phyloP scores from a whole-genome alignment of 2,797 vertebrate genomes.

The Ctenopoma kingsleyae region DNA sequence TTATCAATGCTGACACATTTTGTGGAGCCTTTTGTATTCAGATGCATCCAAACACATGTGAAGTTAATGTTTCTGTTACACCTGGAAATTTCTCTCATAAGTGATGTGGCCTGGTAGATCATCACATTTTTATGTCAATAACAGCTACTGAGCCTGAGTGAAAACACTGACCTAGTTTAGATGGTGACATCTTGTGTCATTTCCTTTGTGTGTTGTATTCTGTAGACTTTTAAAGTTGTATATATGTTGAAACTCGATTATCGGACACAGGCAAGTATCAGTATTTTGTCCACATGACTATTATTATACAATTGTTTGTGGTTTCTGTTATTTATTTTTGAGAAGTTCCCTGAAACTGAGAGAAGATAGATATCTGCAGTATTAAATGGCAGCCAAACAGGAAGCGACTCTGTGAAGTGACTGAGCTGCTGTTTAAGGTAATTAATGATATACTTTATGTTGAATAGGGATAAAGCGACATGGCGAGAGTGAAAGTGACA shows the following conservation, averaged over 20 bases:
- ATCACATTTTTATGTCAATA: conserved; percentile 35
- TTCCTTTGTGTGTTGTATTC: conserved; percentile 3
- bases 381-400: conserved; percentile 9
- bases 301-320: conserved; percentile 6
- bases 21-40: background rate
- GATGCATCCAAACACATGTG: background rate
- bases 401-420: conserved; percentile 6
- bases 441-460: conserved; percentile 33
- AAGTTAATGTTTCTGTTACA: background rate
- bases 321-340: conserved; percentile 28
- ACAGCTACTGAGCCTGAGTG: conserved; percentile 20
- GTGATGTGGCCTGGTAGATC: conserved; percentile 1
- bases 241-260: background rate
- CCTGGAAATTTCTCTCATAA: conserved; percentile 1
- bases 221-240: background rate
- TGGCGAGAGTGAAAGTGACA: conserved; percentile 33
- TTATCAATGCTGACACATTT: too few relatives aligned
- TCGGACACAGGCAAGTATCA: background rate
- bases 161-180: conserved; percentile 39
- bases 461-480: conserved; percentile 28
- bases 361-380: conserved; percentile 6
- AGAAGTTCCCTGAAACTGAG: conserved; percentile 10
- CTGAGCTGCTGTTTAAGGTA: conserved; percentile 24
- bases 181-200: background rate
- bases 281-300: conserved; percentile 12